phyloP scores from a whole-genome alignment of 2,888 invertebrate genomes.

The Tiliacea citrago region DNA sequence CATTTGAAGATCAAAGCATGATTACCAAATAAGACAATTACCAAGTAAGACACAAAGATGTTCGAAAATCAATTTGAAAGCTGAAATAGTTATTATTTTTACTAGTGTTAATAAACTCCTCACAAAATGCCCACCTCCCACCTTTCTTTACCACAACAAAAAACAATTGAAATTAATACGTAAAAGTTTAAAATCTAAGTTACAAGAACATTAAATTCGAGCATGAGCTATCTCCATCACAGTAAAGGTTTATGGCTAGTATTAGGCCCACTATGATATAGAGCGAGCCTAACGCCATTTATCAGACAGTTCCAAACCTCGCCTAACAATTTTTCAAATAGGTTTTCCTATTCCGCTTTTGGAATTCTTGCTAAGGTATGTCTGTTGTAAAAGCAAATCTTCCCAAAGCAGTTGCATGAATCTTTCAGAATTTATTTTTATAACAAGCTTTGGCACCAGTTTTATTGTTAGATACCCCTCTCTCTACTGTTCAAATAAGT shows the following conservation, averaged over 20 bases:
- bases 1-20: too few relatives aligned
- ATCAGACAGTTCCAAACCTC: slow-evolving; percentile 34
- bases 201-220: slow-evolving; percentile 3
- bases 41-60: too few relatives aligned
- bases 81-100: too few relatives aligned
- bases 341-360: slow-evolving; percentile 15
- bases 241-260: slow-evolving; percentile 31
- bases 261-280: slow-evolving; percentile 42
- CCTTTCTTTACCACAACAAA: too few relatives aligned
- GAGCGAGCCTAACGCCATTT: slow-evolving; percentile 46
- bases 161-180: too few relatives aligned
- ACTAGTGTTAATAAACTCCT: too few relatives aligned
- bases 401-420: background rate
- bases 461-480: background rate
- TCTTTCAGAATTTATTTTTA: background rate
- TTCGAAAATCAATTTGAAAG: too few relatives aligned
- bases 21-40: too few relatives aligned
- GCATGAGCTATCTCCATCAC: slow-evolving; percentile 10
- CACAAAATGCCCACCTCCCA: too few relatives aligned
- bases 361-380: slow-evolving; percentile 16
- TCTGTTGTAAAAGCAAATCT: background rate
- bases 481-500: background rate
- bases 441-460: background rate
- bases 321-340: slow-evolving; percentile 38
- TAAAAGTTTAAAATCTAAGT: too few relatives aligned